phyloP scores from a whole-genome alignment of 2,888 invertebrate genomes.

The Ichneumoninae sp. region DNA sequence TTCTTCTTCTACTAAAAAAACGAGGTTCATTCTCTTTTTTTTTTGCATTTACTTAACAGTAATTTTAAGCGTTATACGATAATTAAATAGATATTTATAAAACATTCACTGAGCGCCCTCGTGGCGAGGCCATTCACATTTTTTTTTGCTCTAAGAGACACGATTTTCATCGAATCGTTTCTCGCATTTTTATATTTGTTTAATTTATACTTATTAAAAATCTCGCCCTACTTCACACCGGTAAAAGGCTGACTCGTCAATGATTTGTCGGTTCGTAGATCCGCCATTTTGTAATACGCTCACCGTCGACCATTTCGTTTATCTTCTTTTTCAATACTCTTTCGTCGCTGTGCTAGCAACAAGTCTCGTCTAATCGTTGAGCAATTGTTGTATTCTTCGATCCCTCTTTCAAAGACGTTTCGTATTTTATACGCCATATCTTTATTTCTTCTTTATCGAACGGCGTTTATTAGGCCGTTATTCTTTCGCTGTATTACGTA shows the following conservation, averaged over 20 bases:
- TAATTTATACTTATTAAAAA: conserved; percentile 48
- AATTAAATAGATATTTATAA: conserved; percentile 59
- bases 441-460: conserved; percentile 7
- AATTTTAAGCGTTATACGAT: conserved; percentile 59
- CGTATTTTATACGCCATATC: conserved; percentile 6
- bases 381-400: conserved; percentile 50
- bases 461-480: conserved; percentile 55
- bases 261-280: conserved; percentile 38
- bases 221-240: conserved; percentile 58
- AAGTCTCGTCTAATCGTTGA: conserved; percentile 62
- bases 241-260: conserved; percentile 65
- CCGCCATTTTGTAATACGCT: conserved; percentile 32
- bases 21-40: conserved; percentile 28
- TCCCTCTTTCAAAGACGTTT: conserved; percentile 6
- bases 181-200: conserved; percentile 27
- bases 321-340: not conserved
- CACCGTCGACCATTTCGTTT: conserved; percentile 38
- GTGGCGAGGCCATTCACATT: conserved; percentile 42
- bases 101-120: conserved; percentile 43
- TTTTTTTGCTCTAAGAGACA: conserved; percentile 26
- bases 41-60: conserved; percentile 32
- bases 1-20: conserved; percentile 34
- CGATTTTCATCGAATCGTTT: conserved; percentile 33
- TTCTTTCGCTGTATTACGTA: conserved; percentile 65
- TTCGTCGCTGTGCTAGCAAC: conserved; percentile 5